Evolutionary conservation across 1,140 invertebrate genomes (phyloP).

Genomic region (Yoshiicerus persimilis): DNA sequence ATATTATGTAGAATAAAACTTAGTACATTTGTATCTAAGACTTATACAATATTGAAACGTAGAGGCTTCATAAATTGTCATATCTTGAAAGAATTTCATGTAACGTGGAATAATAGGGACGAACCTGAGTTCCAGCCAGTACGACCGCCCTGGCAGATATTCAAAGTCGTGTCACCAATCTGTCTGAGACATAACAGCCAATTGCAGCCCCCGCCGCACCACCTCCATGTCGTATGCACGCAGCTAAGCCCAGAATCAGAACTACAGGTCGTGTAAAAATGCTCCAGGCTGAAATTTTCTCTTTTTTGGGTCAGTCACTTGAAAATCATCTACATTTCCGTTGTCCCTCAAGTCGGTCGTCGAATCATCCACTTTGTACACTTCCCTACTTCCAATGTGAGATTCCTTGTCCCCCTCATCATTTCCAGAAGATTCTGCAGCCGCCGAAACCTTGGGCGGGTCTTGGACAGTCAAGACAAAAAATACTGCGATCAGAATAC

Average conservation of each 20-base stretch:
- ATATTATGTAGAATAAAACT: no score
- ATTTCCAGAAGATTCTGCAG: slow-evolving; percentile 44
- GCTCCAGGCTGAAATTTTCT: slow-evolving; percentile 43
- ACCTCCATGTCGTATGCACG: slow-evolving; percentile 83
- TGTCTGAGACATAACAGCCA: slow-evolving; percentile 85
- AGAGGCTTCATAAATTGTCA: no score
- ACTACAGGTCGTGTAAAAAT: slow-evolving; percentile 74
- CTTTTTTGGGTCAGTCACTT: neutral
- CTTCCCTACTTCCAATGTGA: slow-evolving; percentile 54
- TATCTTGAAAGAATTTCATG: neutral
- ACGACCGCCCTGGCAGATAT: slow-evolving; percentile 80
- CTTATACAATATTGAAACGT: no score
- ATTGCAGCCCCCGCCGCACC: slow-evolving; percentile 80
- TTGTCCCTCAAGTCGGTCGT: slow-evolving; percentile 58
- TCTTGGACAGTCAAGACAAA: slow-evolving; percentile 76
- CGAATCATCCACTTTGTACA: slow-evolving; percentile 41
- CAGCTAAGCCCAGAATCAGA: slow-evolving; percentile 78
- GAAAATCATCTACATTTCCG: slow-evolving; percentile 46
- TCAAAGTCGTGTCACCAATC: slow-evolving; percentile 83
- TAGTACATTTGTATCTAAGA: no score
- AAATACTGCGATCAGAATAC: slow-evolving; percentile 70
- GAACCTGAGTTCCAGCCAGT: slow-evolving; percentile 72
- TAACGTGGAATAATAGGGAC: neutral
- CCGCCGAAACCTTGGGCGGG: slow-evolving; percentile 61
- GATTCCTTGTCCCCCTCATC: slow-evolving; percentile 31